A percentile compares a stretch with the other conserved stretches of the same genome.
phyloP scores from a whole-genome alignment of 2,888 invertebrate genomes.

The Aphrophora alni region DNA sequence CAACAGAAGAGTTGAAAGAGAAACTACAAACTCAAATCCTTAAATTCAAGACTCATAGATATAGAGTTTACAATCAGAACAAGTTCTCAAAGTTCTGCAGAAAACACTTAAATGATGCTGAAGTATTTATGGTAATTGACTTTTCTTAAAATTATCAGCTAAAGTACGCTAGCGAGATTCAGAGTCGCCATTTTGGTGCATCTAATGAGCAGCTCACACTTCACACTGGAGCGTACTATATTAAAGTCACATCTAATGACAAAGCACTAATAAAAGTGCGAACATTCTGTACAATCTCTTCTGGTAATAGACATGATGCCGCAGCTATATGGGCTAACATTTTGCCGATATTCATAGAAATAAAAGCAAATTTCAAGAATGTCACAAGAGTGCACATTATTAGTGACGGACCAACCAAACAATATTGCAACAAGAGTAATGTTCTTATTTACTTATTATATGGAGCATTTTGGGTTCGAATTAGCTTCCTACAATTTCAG shows the following conservation, averaged over 20 bases:
- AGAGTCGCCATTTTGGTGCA: constrained; percentile 11
- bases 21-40: too few relatives aligned
- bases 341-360: not conserved
- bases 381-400: not conserved
- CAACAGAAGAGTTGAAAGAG: too few relatives aligned
- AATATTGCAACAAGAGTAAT: constrained; percentile 29
- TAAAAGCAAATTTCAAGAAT: not conserved
- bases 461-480: constrained; percentile 22
- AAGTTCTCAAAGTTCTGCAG: too few relatives aligned
- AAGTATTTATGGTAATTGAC: too few relatives aligned
- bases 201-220: constrained; percentile 4
- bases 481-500: constrained; percentile 21
- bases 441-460: constrained; percentile 10
- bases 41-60: too few relatives aligned
- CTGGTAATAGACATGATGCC: not conserved
- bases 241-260: not conserved
- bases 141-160: too few relatives aligned
- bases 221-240: not conserved
- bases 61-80: too few relatives aligned
- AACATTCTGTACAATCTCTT: constrained; percentile 18
- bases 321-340: constrained; percentile 15
- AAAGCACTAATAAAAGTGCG: not conserved
- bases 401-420: constrained; percentile 25
- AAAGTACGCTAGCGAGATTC: too few relatives aligned
- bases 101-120: too few relatives aligned